A percentile compares a stretch with the other conserved stretches of the same genome.
phyloP scores from a whole-genome alignment of 1,140 invertebrate genomes.

The Thaumetopoea pityocampa region DNA sequence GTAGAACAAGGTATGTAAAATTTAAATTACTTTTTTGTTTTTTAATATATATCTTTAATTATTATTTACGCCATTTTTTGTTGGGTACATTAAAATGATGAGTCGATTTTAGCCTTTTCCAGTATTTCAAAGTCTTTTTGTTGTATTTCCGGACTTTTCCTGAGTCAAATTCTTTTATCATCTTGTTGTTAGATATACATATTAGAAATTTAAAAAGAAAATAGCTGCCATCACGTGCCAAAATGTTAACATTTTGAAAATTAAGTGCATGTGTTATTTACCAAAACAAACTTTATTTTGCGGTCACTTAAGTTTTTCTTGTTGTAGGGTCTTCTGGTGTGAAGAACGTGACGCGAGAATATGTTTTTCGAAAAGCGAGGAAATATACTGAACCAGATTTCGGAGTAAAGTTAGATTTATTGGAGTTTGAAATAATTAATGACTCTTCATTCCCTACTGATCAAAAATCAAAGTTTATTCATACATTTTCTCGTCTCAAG shows the following conservation, averaged over 20 bases:
- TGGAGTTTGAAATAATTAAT: conserved; percentile 1
- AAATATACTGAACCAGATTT: not conserved
- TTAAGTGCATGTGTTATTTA: conserved; percentile 3
- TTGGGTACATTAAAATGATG: too few relatives aligned
- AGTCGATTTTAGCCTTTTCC: too few relatives aligned
- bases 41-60: too few relatives aligned
- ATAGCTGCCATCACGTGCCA: conserved; percentile 1
- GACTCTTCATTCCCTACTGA: conserved; percentile 2
- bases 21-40: not conserved
- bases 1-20: conserved; percentile 1
- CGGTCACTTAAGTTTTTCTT: not conserved
- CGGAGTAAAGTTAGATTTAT: not conserved
- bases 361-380: conserved; percentile 1
- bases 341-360: not conserved
- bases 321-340: not conserved
- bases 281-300: conserved; percentile 2
- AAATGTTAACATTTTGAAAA: conserved; percentile 3
- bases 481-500: conserved; percentile 2
- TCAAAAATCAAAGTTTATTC: conserved; percentile 3
- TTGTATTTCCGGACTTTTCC: conserved; percentile 3
- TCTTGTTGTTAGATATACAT: conserved; percentile 2
- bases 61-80: too few relatives aligned
- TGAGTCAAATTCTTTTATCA: conserved; percentile 1
- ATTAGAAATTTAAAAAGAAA: conserved; percentile 2
- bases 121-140: too few relatives aligned